phyloP scores from a whole-genome alignment of 2,888 invertebrate genomes.

The Clanis bilineata region DNA sequence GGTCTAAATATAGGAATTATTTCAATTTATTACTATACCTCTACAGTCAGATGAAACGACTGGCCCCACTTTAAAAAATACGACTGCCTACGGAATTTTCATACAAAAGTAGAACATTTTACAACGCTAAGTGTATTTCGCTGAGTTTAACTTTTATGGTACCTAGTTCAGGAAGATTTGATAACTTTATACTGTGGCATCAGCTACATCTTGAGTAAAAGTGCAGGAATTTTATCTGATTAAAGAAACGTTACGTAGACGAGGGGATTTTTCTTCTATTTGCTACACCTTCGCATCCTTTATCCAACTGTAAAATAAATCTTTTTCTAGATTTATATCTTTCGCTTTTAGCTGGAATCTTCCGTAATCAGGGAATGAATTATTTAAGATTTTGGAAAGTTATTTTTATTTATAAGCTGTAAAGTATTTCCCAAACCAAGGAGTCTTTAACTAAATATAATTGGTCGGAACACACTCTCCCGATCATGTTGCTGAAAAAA shows the following conservation, averaged over 20 bases:
- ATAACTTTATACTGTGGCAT: slow-evolving; percentile 28
- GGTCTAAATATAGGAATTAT: no score
- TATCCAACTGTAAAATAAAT: not conserved
- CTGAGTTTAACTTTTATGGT: slow-evolving; percentile 36
- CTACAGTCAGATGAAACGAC: not conserved
- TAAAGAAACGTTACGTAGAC: slow-evolving; percentile 3
- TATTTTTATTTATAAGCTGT: no score
- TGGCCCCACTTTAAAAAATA: slow-evolving; percentile 41
- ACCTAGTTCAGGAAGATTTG: slow-evolving; percentile 33
- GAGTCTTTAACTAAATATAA: no score
- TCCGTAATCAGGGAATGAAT: no score
- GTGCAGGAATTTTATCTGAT: slow-evolving; percentile 2
- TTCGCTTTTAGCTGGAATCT: not conserved
- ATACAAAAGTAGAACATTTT: slow-evolving; percentile 45
- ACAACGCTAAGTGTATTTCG: slow-evolving; percentile 43
- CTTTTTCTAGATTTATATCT: not conserved
- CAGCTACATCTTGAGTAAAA: slow-evolving; percentile 3
- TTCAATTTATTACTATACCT: no score
- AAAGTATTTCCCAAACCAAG: no score
- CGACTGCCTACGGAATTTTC: slow-evolving; percentile 43
- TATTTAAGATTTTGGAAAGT: no score
- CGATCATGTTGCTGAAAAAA: no score
- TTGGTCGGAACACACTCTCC: no score
- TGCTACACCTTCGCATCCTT: not conserved
- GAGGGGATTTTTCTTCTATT: not conserved